Base-by-base conservation (phyloP, 2,113 vertebrate species). In the Dinomys branickii region DNA sequence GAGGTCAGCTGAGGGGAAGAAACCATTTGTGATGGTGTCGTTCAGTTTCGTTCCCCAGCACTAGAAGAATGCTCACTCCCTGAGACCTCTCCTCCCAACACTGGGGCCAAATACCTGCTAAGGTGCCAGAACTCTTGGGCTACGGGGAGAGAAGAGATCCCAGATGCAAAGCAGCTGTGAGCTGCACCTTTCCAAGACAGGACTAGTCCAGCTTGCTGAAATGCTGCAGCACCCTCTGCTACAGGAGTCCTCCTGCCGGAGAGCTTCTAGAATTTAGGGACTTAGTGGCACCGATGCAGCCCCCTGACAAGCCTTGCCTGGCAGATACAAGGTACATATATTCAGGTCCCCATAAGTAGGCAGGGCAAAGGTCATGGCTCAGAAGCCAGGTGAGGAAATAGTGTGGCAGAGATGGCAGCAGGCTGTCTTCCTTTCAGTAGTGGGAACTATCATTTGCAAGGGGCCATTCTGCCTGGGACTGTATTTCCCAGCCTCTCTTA, bases 401-500 rank as follows among this genome's bases (percentile, higher is more conserved):
- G 56, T 22, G 28, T 63, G 67, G 47, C 59, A 93, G 44, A 19
- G 19, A 85, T 24, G 75, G 44, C 22, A 54, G 73, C 2, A 17
- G 81, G 35, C 19, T 33, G 52, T 22, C 65, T 71, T 28, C n/a
- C 33, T 22, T 85, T 85, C 9, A 50, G 3, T 2, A 59, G n/a
- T 30, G 19, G 0, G n/a, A 73, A 67, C 24, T 54, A 44, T 91
- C 30, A 44, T 19, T 41, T 63, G 47, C 59, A 90, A 83, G 58
- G 61, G n/a, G 33, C 14, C 22, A 26, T 61, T 44, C 13, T 13
- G 56, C 38, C 14, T 87, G 67, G 75, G 38, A 96, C 83, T 80
- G 71, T 41, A 84, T 63, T 91, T 94, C 90, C 95, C 85, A 93
- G 90, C 5, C 11, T 63, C 85, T 75, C 69, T 81, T 38, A 77